A percentile compares a stretch with the other conserved stretches of the same genome.
Conservation (phyloP, 1,140 invertebrate genomes). For the Drosophila nikananu region DNA sequence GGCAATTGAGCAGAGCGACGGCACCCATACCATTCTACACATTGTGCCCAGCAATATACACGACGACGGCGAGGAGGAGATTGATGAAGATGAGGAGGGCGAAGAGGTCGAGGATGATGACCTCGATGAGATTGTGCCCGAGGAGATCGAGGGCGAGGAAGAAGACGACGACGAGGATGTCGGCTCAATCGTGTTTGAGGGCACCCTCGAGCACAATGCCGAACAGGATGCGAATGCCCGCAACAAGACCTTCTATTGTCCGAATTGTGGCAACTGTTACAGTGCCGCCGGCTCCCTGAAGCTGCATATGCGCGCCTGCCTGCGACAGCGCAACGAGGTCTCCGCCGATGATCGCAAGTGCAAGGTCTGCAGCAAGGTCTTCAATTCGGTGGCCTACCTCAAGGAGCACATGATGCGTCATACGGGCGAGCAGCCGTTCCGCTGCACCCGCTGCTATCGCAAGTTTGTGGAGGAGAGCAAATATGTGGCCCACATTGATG, state of each 20-base stretch:
- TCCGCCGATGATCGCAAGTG: conserved; percentile 79
- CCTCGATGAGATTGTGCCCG: conserved; percentile 58
- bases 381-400: conserved; percentile 81
- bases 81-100: conserved; percentile 27
- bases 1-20: conserved; percentile 78
- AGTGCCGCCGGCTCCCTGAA: conserved; percentile 81
- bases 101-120: conserved; percentile 35
- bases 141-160: conserved; percentile 36
- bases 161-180: conserved; percentile 65
- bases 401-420: conserved; percentile 85
- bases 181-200: conserved; percentile 58
- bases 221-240: conserved; percentile 58
- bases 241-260: conserved; percentile 81
- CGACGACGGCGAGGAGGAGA: conserved; percentile 30
- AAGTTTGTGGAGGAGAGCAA: conserved; percentile 80
- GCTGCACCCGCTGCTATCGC: conserved; percentile 81
- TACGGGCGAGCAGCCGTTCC: conserved; percentile 79
- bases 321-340: conserved; percentile 72
- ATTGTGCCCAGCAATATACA: conserved; percentile 69
- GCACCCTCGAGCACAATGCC: conserved; percentile 64
- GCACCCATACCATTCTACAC: conserved; percentile 78
- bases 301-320: conserved; percentile 82
- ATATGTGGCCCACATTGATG: conserved; percentile 74
- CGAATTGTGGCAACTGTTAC: conserved; percentile 83
- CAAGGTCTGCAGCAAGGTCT: conserved; percentile 80